Evolutionary conservation across 2,888 invertebrate species (phyloP), one percentile per base, ranked within the genome.

Genomic region (Rhingia rostrata): DNA sequence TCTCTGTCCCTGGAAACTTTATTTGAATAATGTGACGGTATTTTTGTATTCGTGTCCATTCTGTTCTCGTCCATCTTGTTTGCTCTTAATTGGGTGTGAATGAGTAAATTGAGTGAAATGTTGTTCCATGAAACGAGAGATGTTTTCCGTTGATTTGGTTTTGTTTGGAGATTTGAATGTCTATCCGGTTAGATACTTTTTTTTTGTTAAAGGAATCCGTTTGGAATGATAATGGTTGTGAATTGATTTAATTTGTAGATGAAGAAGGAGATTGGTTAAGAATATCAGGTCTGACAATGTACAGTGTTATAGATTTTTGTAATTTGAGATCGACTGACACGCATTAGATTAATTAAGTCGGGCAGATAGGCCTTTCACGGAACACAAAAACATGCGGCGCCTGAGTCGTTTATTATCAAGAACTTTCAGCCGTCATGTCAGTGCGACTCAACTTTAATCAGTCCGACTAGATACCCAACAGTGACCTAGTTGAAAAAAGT

Each of bases 1-100:
- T 60, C 22, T 60, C 35, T 56, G 22, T 12, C 39, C 12, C 54
- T 64, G 73, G 58, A 64, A 72, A 49, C 22, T 41, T 66, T 66
- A 66, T 74, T 74, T 74, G 74, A 66, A 74, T 74, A 66, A 64
- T 66, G 74, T n/a, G 61, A 53, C 35, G 41, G 4, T 43, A 45
- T 63, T 39, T 32, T 35, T 39, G 39, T 60, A 41, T 22, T 41
- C 47, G 10, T 61, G 9, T 14, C 39, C 22, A 22, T 56, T 33
- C 63, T 47, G 63, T 66, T 67, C 47, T 47, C 54, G 33, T 77
- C 60, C 77, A 79, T 83, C 78, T 83, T 64, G 83, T 74, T 79
- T 78, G 69, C 69, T 83, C 84, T 80, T 84, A 84, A 84, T 80
- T 84, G 84, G 75, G 75, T 84, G 84, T 84, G 75, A 84, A 80